phyloP scores from a whole-genome alignment of 2,888 invertebrate species.

The Steinernema scapterisci region DNA sequence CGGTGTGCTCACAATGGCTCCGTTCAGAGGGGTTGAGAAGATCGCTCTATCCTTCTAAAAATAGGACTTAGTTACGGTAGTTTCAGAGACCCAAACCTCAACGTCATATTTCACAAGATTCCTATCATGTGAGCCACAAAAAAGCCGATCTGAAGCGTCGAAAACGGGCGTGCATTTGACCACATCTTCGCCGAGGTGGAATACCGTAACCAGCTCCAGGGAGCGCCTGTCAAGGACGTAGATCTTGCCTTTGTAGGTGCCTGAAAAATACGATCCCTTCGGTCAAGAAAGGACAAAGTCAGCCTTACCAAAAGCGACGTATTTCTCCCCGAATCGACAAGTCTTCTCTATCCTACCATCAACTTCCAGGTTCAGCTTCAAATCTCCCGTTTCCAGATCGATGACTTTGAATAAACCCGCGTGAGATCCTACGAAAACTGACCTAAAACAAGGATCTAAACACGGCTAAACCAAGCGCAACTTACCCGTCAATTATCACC shows the following conservation, averaged over 20 bases:
- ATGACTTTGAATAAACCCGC: conserved; percentile 24
- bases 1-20: conserved; percentile 1
- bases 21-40: background rate
- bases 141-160: background rate
- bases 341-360: conserved; percentile 4
- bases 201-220: background rate
- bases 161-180: conserved; percentile 16
- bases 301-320: conserved; percentile 6
- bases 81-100: background rate
- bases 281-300: background rate
- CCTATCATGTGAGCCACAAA: background rate
- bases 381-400: conserved; percentile 4
- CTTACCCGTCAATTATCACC: conserved; percentile 31
- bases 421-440: conserved; percentile 35
- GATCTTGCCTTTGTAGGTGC: background rate
- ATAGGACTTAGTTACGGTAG: too few relatives aligned
- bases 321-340: background rate
- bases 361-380: background rate
- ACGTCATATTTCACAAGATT: background rate
- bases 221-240: conserved; percentile 1
- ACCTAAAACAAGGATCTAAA: background rate
- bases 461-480: background rate
- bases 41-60: background rate
- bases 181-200: background rate
- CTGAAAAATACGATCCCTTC: background rate